Evolutionary conservation across 2,797 vertebrate species (phyloP).

Genomic region (Todus mexicanus): DNA sequence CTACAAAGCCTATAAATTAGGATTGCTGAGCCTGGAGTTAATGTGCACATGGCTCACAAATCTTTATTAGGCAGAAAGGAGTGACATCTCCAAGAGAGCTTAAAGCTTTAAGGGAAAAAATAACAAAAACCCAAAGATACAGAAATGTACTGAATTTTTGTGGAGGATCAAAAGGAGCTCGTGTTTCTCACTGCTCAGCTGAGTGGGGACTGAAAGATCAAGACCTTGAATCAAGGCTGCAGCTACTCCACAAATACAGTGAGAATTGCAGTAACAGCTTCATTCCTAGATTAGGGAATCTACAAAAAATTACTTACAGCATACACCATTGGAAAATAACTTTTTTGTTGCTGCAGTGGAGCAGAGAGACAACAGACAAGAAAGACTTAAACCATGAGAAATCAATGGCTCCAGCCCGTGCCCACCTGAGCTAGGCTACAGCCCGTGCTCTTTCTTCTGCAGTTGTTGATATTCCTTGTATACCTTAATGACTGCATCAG

Average conservation of each 20-base stretch:
- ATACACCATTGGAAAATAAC: background rate
- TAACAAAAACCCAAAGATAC: background rate
- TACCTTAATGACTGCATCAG: background rate
- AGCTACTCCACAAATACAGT: background rate
- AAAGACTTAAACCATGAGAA: background rate
- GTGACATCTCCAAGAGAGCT: background rate
- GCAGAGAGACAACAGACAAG: background rate
- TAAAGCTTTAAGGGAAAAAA: background rate
- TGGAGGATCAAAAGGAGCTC: background rate
- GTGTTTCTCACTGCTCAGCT: background rate
- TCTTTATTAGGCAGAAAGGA: background rate
- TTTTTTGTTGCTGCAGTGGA: background rate
- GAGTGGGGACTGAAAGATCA: background rate
- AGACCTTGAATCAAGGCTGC: background rate
- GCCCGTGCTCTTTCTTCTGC: background rate
- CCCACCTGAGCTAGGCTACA: background rate
- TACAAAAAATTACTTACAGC: background rate
- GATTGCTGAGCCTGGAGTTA: background rate
- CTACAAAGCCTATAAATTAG: slow-evolving; percentile 23
- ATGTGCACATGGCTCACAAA: background rate
- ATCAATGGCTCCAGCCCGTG: background rate
- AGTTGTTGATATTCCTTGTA: background rate
- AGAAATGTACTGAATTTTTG: background rate
- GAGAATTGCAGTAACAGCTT: background rate
- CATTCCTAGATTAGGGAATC: background rate